Conservation (phyloP, 1,140 invertebrate genomes). For the Drosophila lacteicornis region DNA sequence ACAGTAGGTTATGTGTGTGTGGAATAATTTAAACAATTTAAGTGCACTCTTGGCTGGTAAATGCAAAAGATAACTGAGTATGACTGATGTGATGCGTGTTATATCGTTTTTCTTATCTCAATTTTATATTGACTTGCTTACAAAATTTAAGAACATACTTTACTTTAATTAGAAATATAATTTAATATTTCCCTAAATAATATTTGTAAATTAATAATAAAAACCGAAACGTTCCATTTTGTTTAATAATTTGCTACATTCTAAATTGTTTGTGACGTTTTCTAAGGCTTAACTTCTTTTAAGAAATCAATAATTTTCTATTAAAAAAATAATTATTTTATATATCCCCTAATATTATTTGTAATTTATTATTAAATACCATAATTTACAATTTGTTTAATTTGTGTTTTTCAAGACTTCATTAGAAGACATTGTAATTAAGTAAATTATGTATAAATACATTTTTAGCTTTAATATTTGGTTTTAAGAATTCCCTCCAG, state of each 20-base stretch:
- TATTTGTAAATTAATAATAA: neutral
- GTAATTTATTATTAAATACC: no score
- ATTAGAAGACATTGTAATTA: neutral
- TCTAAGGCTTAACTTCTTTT: no score
- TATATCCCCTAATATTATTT: no score
- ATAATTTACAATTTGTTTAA: no score
- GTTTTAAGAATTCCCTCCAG: neutral
- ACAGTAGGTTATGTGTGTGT: neutral
- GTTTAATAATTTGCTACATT: no score
- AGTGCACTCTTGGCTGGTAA: neutral
- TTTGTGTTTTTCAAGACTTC: no score
- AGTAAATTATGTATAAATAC: conserved; percentile 1
- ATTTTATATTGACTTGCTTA: neutral
- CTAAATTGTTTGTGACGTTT: no score
- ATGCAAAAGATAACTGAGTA: neutral
- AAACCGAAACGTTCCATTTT: no score
- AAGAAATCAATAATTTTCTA: no score
- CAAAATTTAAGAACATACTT: neutral
- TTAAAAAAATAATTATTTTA: no score
- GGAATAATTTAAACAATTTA: conserved; percentile 23
- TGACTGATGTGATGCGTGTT: neutral
- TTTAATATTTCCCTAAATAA: neutral
- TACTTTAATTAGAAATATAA: neutral
- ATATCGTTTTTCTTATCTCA: no score
- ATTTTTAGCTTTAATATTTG: conserved; percentile 10